Evolutionary conservation across 2,888 invertebrate species (phyloP), one percentile per base, ranked within the genome.

Genomic region (Drepana falcataria): DNA sequence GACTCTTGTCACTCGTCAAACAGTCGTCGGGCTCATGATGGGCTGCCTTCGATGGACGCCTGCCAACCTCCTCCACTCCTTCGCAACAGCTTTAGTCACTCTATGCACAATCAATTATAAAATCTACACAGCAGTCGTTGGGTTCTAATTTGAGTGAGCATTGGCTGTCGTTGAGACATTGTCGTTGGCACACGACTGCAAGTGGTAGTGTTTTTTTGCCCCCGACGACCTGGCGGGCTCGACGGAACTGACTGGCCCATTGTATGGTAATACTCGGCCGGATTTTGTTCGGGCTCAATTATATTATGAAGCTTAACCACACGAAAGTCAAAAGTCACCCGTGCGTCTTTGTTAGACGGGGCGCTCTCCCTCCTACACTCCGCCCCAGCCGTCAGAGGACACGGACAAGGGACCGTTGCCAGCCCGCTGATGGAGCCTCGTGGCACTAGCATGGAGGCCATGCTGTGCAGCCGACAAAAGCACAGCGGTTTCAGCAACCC

Each of bases 211-310:
- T 91, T 90, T 91, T 90, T 90, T 89, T 89, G 89, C 83, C 88
- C 83, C 80, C 85, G 72, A 64, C 87, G 90, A 88, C 88, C 89
- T 85, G 87, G 81, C 85, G 87, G 83, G 81, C 85, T 77, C 87
- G 80, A 80, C 88, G 89, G 87, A 87, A 88, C 88, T 81, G 86
- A 81, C 83, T 83, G 75, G 77, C 76, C 89, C 82, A 91, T 91
- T 91, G 90, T 91, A 91, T 91, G 91, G 81, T 90, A 91, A 91
- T 91, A 79, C 81, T 74, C 77, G 85, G 77, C 87, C 87, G 91
- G 89, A 90, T 90, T 91, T 88, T 79, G 88, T 90, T 87, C 83
- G 86, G 75, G 85, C 88, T 83, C 90, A 91, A 91, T 90, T 91
- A 91, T 87, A 90, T 89, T 89, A 90, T 87, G 89, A 87, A 87